These are phyloP conservation scores for Blastomussa wellsi DNA, from an alignment of 92 coral and sea anemone species.

Conservation along the genomic window DNA sequence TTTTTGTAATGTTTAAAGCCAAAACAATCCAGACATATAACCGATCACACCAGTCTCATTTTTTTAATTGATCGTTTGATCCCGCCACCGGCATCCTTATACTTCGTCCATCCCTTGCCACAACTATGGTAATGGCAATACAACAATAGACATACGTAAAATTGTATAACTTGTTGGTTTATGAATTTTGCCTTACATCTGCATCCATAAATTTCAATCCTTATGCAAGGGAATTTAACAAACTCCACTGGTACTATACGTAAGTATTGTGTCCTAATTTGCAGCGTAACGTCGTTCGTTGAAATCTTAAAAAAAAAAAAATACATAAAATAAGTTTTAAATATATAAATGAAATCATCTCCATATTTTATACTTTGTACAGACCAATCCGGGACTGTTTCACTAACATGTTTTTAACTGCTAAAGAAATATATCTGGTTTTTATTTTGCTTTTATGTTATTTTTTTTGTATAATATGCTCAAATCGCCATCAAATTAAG, in stretches of 20 bases:
- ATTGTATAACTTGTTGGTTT: neutral
- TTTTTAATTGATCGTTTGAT: neutral
- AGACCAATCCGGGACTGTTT: too few relatives aligned
- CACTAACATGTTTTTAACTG: too few relatives aligned
- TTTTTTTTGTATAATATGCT: too few relatives aligned
- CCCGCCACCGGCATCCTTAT: neutral
- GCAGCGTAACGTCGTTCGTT: constrained; percentile 22
- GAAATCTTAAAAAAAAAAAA: constrained; percentile 41
- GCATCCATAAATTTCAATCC: constrained; percentile 70
- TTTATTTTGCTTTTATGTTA: too few relatives aligned
- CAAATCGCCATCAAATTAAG: too few relatives aligned
- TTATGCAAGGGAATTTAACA: constrained; percentile 70
- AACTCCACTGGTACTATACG: constrained; percentile 61
- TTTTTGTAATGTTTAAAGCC: too few relatives aligned
- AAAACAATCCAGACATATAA: too few relatives aligned
- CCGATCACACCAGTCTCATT: neutral
- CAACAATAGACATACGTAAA: too few relatives aligned
- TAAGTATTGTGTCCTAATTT: constrained; percentile 41
- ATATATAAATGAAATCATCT: neutral
- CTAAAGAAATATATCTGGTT: too few relatives aligned
- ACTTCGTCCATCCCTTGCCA: too few relatives aligned
- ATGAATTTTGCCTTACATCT: constrained; percentile 38
- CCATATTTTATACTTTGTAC: neutral
- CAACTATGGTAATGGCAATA: too few relatives aligned
- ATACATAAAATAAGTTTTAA: neutral